These are phyloP conservation scores for Hyposmocoma kahamanoa DNA, from an alignment of 1,140 invertebrate species.

Conservation along the genomic window DNA sequence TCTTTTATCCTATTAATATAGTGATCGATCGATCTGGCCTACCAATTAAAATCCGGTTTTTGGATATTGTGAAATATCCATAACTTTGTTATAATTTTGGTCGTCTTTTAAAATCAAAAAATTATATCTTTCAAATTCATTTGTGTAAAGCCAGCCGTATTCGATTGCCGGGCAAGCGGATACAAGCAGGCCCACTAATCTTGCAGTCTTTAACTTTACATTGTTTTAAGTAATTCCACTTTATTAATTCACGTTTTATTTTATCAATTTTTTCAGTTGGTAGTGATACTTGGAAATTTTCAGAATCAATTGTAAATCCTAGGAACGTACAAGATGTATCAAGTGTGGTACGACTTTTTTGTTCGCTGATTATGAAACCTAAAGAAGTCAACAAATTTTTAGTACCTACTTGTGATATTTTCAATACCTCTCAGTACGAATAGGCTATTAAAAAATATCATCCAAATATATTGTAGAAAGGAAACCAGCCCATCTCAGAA, in stretches of 20 bases:
- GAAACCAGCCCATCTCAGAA: conserved; percentile 4
- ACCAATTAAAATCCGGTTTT: conserved; percentile 6
- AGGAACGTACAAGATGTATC: neutral
- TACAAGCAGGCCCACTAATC: conserved; percentile 2
- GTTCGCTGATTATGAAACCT: conserved; percentile 8
- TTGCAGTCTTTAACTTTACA: conserved; percentile 7
- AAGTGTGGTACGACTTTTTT: conserved; percentile 3
- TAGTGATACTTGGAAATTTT: conserved; percentile 5
- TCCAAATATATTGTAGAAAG: conserved; percentile 13
- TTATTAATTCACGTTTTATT: neutral
- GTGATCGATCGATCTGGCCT: neutral
- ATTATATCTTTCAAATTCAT: conserved; percentile 7
- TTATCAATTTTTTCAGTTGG: neutral
- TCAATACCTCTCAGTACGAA: conserved; percentile 1
- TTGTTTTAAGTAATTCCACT: neutral
- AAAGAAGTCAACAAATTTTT: neutral
- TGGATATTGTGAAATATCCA: neutral
- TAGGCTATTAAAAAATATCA: conserved; percentile 15
- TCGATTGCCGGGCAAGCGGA: conserved; percentile 7
- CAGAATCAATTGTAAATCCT: conserved; percentile 2
- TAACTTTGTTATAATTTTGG: conserved; percentile 7
- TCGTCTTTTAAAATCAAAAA: conserved; percentile 4
- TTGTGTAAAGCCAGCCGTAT: no score
- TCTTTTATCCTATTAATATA: conserved; percentile 6
- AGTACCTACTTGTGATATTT: conserved; percentile 7